Conservation (phyloP, 2,797 vertebrate species). For the Sebastes oblongus region DNA sequence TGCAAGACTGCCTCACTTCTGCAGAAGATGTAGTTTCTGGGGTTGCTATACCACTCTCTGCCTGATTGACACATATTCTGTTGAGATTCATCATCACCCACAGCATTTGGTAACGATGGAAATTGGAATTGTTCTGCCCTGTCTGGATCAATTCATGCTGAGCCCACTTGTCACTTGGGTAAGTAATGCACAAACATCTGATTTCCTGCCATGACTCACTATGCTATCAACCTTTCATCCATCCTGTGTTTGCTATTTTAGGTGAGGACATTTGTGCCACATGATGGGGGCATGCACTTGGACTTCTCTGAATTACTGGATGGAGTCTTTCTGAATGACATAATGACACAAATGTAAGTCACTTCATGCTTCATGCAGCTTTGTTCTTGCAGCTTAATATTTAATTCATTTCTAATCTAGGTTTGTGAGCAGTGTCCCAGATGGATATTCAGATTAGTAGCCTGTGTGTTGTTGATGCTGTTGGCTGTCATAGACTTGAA, state of each 20-base stretch:
- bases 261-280: slow-evolving; percentile 90
- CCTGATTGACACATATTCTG: background rate
- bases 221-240: background rate
- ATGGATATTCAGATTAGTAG: slow-evolving; percentile 7
- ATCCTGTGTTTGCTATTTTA: slow-evolving; percentile 51
- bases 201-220: background rate
- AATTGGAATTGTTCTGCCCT: slow-evolving; percentile 85
- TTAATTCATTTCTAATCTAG: background rate
- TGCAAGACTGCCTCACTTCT: background rate
- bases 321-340: slow-evolving; percentile 90
- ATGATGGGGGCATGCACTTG: slow-evolving; percentile 83
- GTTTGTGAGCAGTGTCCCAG: background rate
- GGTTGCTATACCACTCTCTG: background rate
- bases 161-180: slow-evolving; percentile 96
- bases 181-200: slow-evolving; percentile 50
- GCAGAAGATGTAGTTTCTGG: background rate
- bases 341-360: slow-evolving; percentile 95
- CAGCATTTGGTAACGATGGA: slow-evolving; percentile 81
- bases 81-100: background rate
- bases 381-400: background rate
- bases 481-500: background rate
- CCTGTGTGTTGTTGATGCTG: slow-evolving; percentile 8
- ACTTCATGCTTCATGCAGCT: background rate
- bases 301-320: slow-evolving; percentile 91
- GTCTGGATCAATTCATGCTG: slow-evolving; percentile 90